phyloP scores from a whole-genome alignment of 2,888 invertebrate species.

The Amphimallon solstitiale region DNA sequence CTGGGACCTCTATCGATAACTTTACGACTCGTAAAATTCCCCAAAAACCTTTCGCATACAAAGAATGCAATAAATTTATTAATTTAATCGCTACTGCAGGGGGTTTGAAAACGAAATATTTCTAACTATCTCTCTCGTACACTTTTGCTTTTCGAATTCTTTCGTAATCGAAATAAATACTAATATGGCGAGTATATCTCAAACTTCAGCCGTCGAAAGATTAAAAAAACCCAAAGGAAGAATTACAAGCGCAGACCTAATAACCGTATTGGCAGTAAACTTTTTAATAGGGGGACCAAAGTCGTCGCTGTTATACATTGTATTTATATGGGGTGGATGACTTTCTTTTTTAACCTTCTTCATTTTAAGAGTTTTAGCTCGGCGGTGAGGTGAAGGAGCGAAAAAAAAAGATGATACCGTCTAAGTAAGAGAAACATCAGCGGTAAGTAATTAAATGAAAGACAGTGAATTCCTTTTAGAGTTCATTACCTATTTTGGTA shows the following conservation, averaged over 20 bases:
- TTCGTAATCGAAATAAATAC: constrained; percentile 30
- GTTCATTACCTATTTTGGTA: constrained; percentile 36
- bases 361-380: constrained; percentile 32
- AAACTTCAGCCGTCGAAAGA: constrained; percentile 23
- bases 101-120: constrained; percentile 24
- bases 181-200: constrained; percentile 34
- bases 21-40: constrained; percentile 37
- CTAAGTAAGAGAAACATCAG: constrained; percentile 33
- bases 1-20: constrained; percentile 35
- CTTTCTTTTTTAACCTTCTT: constrained; percentile 28
- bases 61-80: constrained; percentile 42
- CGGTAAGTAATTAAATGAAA: constrained; percentile 39
- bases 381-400: constrained; percentile 23
- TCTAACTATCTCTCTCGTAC: constrained; percentile 25
- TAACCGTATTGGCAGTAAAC: constrained; percentile 43
- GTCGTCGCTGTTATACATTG: constrained; percentile 33
- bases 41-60: constrained; percentile 28
- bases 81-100: constrained; percentile 36
- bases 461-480: constrained; percentile 40
- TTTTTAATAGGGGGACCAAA: constrained; percentile 38
- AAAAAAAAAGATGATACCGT: constrained; percentile 25
- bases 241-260: constrained; percentile 39
- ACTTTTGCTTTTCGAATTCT: neutral
- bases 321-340: constrained; percentile 38
- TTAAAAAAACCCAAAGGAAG: constrained; percentile 32